Percentiles rank a stretch among this genome's conserved stretches.
phyloP scores from a whole-genome alignment of 2,113 vertebrate species.

The Nesogale talazaci region DNA sequence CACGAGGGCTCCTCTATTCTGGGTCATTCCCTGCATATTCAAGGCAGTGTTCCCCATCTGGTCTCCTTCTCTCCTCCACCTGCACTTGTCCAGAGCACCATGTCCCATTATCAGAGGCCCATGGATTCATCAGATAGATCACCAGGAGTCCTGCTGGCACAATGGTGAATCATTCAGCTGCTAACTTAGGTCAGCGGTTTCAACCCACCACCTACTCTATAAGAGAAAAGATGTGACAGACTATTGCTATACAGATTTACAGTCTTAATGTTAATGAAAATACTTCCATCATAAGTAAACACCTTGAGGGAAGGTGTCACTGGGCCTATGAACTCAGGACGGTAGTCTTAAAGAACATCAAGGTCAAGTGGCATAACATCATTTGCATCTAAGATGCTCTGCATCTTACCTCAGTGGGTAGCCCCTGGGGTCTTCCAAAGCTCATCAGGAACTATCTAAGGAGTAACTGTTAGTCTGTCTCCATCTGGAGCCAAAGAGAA shows the following conservation, averaged over 20 bases:
- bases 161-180: not conserved
- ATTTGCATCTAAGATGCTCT: too few relatives aligned
- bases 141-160: not conserved
- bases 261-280: not conserved
- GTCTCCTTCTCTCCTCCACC: not conserved
- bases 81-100: not conserved
- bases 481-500: too few relatives aligned
- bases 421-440: too few relatives aligned
- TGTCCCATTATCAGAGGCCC: not conserved
- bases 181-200: not conserved
- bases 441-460: too few relatives aligned
- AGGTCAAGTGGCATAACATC: too few relatives aligned
- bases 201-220: not conserved
- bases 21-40: constrained; percentile 15
- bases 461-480: too few relatives aligned
- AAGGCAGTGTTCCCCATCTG: not conserved
- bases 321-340: too few relatives aligned
- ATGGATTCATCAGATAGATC: too few relatives aligned
- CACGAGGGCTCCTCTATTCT: not conserved
- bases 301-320: too few relatives aligned
- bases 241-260: not conserved
- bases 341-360: too few relatives aligned
- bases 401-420: too few relatives aligned
- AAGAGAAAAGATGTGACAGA: not conserved
- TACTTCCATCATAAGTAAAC: too few relatives aligned